Evolutionary conservation across 1,140 invertebrate genomes (phyloP).

Genomic region (Macrotrachela quadricornifera): DNA sequence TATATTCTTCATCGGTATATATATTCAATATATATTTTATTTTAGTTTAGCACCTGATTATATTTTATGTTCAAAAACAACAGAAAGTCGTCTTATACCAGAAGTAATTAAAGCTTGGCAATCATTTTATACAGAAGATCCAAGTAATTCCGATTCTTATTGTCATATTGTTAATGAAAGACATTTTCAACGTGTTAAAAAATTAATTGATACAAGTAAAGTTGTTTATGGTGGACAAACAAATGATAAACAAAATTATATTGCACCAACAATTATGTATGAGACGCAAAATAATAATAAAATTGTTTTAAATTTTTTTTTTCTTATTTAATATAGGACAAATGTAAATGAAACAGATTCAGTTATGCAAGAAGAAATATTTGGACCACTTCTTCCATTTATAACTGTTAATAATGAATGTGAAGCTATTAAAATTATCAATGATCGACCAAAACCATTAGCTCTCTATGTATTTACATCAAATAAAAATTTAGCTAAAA

Average conservation of each 20-base stretch:
- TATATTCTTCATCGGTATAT: too few relatives aligned
- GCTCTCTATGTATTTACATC: conserved; percentile 66
- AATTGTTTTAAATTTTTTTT: too few relatives aligned
- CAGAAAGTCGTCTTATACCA: conserved; percentile 35
- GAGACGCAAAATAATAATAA: conserved; percentile 11
- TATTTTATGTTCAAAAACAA: conserved; percentile 54
- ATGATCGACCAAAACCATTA: conserved; percentile 49
- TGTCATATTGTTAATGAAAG: conserved; percentile 60
- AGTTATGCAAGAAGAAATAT: conserved; percentile 75
- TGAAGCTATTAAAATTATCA: conserved; percentile 48
- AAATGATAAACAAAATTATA: conserved; percentile 49
- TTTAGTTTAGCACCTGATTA: conserved; percentile 73
- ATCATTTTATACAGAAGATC: conserved; percentile 64
- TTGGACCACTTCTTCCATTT: conserved; percentile 77
- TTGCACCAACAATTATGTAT: conserved; percentile 58
- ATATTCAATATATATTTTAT: too few relatives aligned
- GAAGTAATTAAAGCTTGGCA: conserved; percentile 37
- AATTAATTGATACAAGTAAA: conserved; percentile 8
- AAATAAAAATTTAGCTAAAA: conserved; percentile 45
- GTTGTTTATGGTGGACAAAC: conserved; percentile 46
- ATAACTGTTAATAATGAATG: conserved; percentile 52
- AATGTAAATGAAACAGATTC: conserved; percentile 36
- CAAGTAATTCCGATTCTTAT: conserved; percentile 55
- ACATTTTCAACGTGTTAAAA: conserved; percentile 40
- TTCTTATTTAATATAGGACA: too few relatives aligned